These are phyloP conservation scores for Thereva unica DNA, from an alignment of 2,888 invertebrate genomes.

Conservation along the genomic window DNA sequence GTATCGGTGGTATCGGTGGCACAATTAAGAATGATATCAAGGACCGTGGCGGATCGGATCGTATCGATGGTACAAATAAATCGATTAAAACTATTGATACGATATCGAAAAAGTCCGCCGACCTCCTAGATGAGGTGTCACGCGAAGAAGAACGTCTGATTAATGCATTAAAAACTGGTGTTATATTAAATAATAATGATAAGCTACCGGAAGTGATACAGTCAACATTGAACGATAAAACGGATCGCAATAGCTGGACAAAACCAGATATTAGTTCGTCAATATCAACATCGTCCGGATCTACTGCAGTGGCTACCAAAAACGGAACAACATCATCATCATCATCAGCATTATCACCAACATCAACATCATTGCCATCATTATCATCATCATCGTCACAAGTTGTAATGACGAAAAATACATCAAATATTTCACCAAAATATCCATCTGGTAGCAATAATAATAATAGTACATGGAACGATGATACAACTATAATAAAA, in stretches of 20 bases:
- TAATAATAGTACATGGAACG: constrained; percentile 51
- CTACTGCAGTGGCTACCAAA: constrained; percentile 17
- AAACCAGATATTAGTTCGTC: constrained; percentile 31
- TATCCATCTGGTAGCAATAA: constrained; percentile 41
- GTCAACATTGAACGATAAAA: constrained; percentile 41
- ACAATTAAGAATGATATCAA: constrained; percentile 38
- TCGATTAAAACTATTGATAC: constrained; percentile 34
- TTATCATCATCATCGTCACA: constrained; percentile 6
- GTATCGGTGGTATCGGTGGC: constrained; percentile 15
- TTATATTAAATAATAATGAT: constrained; percentile 62
- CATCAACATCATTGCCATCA: constrained; percentile 15
- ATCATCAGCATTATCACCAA: constrained; percentile 41
- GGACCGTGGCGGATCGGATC: constrained; percentile 7
- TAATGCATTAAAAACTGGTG: constrained; percentile 77
- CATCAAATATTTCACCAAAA: constrained; percentile 45
- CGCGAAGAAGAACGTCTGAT: constrained; percentile 79
- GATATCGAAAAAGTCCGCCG: constrained; percentile 42
- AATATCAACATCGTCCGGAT: constrained; percentile 14
- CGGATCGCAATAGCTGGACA: constrained; percentile 29
- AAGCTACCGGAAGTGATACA: constrained; percentile 45
- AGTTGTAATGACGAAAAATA: constrained; percentile 51
- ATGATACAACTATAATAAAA: constrained; percentile 30
- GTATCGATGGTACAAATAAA: not conserved
- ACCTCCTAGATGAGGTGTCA: constrained; percentile 72
- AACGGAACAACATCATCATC: constrained; percentile 1